Conservation (phyloP, 1,140 invertebrate genomes). For the Odontomachus brunneus region DNA sequence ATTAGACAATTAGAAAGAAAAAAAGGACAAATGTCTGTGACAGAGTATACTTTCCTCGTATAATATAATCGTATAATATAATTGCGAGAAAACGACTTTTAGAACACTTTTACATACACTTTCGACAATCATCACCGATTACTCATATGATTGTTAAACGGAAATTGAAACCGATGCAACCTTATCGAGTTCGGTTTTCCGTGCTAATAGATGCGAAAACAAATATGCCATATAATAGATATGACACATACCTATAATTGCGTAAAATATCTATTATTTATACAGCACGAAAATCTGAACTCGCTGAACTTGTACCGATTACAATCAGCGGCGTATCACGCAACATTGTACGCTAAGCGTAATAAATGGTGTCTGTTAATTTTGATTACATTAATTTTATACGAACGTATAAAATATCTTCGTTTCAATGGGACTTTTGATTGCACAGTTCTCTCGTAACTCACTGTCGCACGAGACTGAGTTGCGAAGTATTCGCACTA, state of each 20-base stretch:
- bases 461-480: not conserved
- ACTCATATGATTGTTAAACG: constrained; percentile 6
- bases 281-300: not conserved
- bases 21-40: no score
- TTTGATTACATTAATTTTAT: constrained; percentile 48
- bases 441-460: constrained; percentile 25
- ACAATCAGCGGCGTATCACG: not conserved
- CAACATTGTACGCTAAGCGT: constrained; percentile 15
- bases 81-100: constrained; percentile 14
- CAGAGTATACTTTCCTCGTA: no score
- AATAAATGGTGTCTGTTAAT: constrained; percentile 37
- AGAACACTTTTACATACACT: constrained; percentile 21
- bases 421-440: constrained; percentile 27
- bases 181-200: not conserved
- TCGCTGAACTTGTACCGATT: constrained; percentile 4
- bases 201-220: no score
- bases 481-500: constrained; percentile 24
- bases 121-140: constrained; percentile 7
- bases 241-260: no score
- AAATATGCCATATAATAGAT: no score
- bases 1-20: no score
- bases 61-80: not conserved
- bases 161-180: constrained; percentile 15
- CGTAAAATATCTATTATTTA: no score
- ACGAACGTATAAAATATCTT: constrained; percentile 40